Evolutionary conservation across 2,888 invertebrate genomes (phyloP), one percentile per base, ranked within the genome.

Genomic region (Lymantria monacha): DNA sequence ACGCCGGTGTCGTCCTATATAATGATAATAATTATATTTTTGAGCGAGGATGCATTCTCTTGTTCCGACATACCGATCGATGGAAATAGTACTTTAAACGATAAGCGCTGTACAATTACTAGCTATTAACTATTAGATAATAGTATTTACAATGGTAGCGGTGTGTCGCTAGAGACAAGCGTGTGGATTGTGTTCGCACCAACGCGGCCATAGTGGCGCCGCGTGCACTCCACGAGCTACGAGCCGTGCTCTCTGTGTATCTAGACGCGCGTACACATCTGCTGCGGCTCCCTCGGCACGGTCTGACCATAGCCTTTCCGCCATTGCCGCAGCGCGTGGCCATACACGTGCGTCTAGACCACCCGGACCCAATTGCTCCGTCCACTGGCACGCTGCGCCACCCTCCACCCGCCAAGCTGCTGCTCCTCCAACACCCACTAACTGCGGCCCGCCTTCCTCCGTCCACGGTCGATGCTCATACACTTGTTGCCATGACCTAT

Each of bases 301-400:
- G 74, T 95, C 95, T 42, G 93, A 92, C 96, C 96, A 96, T 61
- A 96, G 83, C 63, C 97, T 92, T 87, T 97, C 97, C 0, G 95
- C 97, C 59, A 97, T 85, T 0, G 97, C 97, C 0, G 96, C 95
- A 3, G 95, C 92, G 54, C 97, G 91, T 37, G 97, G 97, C 97
- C 97, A 97, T 70, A 97, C 87, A 71, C 97, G 93, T 61, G 95
- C 93, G 77, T 96, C 96, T 66, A 96, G 79, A 46, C 95, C 94
- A 48, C 93, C 92, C 69, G 95, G 93, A 55, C 94, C 95, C 40
- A 95, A 93, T 87, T 96, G 97, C 81, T 97, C 97, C 46, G 94
- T 95, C 97, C 97, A 97, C 67, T 96, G 92, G 57, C 96, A 96
- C 12, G 94, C 96, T 76, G 96, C 96, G 1, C 96, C 96, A 0